A percentile compares a stretch with the other conserved stretches of the same genome.
phyloP scores from a whole-genome alignment of 1,140 invertebrate species.

The Asobara japonica region DNA sequence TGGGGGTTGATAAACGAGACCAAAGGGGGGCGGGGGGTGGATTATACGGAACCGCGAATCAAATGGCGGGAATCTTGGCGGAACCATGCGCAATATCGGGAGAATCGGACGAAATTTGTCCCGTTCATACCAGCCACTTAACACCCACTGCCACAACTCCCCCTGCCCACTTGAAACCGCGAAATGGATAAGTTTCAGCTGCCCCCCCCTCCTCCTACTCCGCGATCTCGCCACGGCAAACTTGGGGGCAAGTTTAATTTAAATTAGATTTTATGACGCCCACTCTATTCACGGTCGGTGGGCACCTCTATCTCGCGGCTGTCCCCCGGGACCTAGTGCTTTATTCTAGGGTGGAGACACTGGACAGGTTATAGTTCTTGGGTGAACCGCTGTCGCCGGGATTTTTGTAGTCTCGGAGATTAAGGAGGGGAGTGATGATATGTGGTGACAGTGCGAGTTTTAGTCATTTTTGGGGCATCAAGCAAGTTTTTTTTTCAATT shows the following conservation, averaged over 20 bases:
- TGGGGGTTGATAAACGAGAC: too few relatives aligned
- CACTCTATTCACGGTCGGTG: slow-evolving; percentile 1
- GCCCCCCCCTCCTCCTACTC: background rate
- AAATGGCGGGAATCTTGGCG: background rate
- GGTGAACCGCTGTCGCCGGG: too few relatives aligned
- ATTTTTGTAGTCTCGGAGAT: too few relatives aligned
- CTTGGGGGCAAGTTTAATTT: slow-evolving; percentile 6
- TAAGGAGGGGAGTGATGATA: too few relatives aligned
- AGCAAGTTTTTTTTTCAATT: too few relatives aligned
- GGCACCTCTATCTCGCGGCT: too few relatives aligned
- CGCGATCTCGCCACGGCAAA: too few relatives aligned
- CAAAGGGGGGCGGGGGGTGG: background rate
- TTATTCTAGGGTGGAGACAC: background rate
- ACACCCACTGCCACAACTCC: background rate
- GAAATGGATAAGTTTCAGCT: background rate
- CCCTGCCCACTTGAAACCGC: background rate
- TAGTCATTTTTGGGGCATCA: too few relatives aligned
- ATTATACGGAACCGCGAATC: background rate
- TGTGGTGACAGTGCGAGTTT: too few relatives aligned
- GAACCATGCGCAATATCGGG: background rate
- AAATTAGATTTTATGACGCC: slow-evolving; percentile 15
- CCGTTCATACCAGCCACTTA: background rate
- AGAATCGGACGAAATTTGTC: slow-evolving; percentile 5
- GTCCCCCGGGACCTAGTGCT: background rate
- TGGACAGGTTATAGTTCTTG: too few relatives aligned